Base-by-base conservation (phyloP, 1,140 invertebrate species). In the Orius laevigatus region DNA sequence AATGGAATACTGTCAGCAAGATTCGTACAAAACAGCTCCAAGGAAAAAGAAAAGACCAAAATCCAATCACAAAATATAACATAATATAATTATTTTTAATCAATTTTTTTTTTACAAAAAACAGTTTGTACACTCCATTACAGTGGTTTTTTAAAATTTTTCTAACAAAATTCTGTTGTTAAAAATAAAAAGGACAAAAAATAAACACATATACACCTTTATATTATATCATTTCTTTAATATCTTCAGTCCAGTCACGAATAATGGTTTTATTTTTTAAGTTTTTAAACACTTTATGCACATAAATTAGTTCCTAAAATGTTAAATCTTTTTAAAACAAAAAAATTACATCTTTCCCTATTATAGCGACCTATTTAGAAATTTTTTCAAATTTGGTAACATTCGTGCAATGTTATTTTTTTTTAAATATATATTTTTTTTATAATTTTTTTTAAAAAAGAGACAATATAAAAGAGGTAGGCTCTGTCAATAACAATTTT, bases 21-120 rank as follows among this genome's bases (percentile, higher is more conserved):
- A n/a, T n/a, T n/a, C n/a, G n/a, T n/a, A n/a, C n/a, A n/a, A n/a
- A n/a, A n/a, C n/a, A n/a, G n/a, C n/a, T n/a, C n/a, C n/a, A n/a
- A n/a, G n/a, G n/a, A n/a, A n/a, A n/a, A n/a, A n/a, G n/a, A n/a
- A n/a, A n/a, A n/a, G n/a, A n/a, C n/a, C n/a, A n/a, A n/a, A n/a
- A n/a, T 43, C 41, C 41, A 43, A 43, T 50, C 49, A 50, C 49
- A 50, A 50, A 50, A 50, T 50, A 50, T 50, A 50, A 50, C 49
- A 42, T 45, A 50, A 46, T 50, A 50, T 50, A 50, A 50, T 50
- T 50, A 50, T n/a, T n/a, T n/a, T n/a, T n/a, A n/a, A n/a, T n/a
- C n/a, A n/a, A n/a, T n/a, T n/a, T n/a, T 50, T 8, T 45, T 49
- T 50, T 45, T 50, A 45, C 43, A 50, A 44, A 50, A 50, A 31